Evolutionary conservation across 2,797 vertebrate genomes (phyloP), one percentile per base, ranked within the genome.

Genomic region (Phataginus tricuspis): DNA sequence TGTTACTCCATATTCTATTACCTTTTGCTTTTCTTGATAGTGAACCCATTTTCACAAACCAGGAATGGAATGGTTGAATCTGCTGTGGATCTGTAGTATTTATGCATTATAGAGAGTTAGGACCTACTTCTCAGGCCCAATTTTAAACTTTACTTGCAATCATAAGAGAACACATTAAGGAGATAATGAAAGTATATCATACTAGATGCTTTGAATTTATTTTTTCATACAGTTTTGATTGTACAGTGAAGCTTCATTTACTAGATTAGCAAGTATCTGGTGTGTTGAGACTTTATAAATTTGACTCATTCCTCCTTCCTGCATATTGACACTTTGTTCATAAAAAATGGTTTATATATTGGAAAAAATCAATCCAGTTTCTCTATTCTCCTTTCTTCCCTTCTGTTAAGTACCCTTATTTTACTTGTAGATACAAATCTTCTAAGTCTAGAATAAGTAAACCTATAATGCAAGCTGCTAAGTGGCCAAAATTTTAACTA

Each of bases 171-270:
- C 3, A 59, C 25, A 72, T 45, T 63, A 93, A 82, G 23, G 42
- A 95, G 18, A 86, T 69, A 75, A 57, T 69, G 49, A 91, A 93
- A 88, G 34, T 31, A 21, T 80, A 74, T 91, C n/a, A 59, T 68
- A 59, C n/a, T 74, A 18, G 45, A 72, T 80, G 37, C 34, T 82
- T 53, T 80, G 59, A 77, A 23, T 78, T 71, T 5, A 15, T 79
- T 85, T 91, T 92, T 93, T 71, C 34, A 25, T 21, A 19, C 0
- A n/a, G 9, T 23, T 97, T 80, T 84, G 57, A 66, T 90, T 94
- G 21, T 21, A 51, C 29, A 74, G 2, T 61, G 23, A 61, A 75
- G 37, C n/a, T 85, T 71, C 34, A 25, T 51, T 96, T 80, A 34
- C 25, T 90, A 42, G 53, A 90, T 71, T 72, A 87, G 61, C 78